These are phyloP conservation scores for Microplitis mediator DNA, from an alignment of 1,140 invertebrate species.

Conservation along the genomic window DNA sequence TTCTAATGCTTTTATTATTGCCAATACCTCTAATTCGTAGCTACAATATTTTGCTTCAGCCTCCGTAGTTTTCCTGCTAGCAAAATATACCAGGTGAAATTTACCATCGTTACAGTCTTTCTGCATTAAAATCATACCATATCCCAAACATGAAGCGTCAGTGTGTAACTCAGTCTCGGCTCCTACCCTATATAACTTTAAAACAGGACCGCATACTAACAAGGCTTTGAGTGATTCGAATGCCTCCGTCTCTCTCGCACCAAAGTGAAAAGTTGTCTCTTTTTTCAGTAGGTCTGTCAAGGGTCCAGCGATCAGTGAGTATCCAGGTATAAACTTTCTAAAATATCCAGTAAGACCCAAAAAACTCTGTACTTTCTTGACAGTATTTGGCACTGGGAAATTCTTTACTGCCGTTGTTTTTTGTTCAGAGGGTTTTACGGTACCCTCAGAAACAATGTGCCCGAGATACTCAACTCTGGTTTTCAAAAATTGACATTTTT, in stretches of 20 bases:
- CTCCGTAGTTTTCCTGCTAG: no score
- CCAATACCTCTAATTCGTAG: no score
- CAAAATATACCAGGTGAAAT: not conserved
- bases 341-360: conserved; percentile 47
- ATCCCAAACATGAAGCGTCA: conserved; percentile 41
- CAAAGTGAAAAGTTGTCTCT: conserved; percentile 18
- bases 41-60: no score
- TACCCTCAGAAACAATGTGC: conserved; percentile 29
- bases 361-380: conserved; percentile 43
- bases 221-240: no score
- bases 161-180: no score
- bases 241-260: no score
- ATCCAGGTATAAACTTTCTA: conserved; percentile 41
- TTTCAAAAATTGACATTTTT: conserved; percentile 12
- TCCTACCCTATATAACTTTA: no score
- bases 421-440: conserved; percentile 37
- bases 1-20: no score
- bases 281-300: conserved; percentile 30
- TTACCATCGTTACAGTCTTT: not conserved
- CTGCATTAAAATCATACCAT: conserved; percentile 47
- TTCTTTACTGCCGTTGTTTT: conserved; percentile 46
- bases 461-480: conserved; percentile 33
- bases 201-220: no score
- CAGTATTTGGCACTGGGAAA: conserved; percentile 43
- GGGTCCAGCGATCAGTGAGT: conserved; percentile 38